A percentile compares a stretch with the other conserved stretches of the same genome.
phyloP scores from a whole-genome alignment of 2,113 vertebrate species.

The Rynchops niger region DNA sequence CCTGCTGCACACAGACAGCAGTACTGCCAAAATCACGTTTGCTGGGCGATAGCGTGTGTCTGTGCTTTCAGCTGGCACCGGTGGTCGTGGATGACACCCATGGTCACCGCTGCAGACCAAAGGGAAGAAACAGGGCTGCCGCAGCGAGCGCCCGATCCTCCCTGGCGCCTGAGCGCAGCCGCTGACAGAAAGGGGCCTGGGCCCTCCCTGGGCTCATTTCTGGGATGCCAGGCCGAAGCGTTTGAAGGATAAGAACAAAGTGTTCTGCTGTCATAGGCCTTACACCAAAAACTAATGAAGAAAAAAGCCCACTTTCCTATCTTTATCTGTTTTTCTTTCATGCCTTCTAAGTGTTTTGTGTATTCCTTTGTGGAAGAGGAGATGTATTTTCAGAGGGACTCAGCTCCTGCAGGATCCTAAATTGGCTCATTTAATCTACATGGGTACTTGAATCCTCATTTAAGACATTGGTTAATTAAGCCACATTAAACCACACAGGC shows the following conservation, averaged over 20 bases:
- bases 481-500: constrained; percentile 68
- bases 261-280: background rate
- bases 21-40: rapidly evolving
- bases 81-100: rapidly evolving
- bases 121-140: background rate
- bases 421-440: constrained; percentile 75
- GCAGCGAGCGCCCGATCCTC: rapidly evolving
- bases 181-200: rapidly evolving
- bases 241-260: background rate
- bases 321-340: background rate
- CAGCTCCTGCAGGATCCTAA: constrained; percentile 70
- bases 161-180: rapidly evolving
- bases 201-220: rapidly evolving
- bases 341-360: constrained; percentile 5
- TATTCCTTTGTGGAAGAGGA: constrained; percentile 10
- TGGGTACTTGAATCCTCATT: constrained; percentile 72
- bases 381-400: constrained; percentile 50
- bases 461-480: constrained; percentile 79
- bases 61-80: background rate
- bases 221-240: background rate
- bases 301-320: background rate
- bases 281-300: background rate
- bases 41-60: rapidly evolving
- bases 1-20: rapidly evolving
- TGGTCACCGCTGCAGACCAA: background rate